A percentile compares a stretch with the other conserved stretches of the same genome.
These are phyloP conservation scores for Cydia splendana DNA, from an alignment of 1,140 invertebrate species.

Conservation along the genomic window DNA sequence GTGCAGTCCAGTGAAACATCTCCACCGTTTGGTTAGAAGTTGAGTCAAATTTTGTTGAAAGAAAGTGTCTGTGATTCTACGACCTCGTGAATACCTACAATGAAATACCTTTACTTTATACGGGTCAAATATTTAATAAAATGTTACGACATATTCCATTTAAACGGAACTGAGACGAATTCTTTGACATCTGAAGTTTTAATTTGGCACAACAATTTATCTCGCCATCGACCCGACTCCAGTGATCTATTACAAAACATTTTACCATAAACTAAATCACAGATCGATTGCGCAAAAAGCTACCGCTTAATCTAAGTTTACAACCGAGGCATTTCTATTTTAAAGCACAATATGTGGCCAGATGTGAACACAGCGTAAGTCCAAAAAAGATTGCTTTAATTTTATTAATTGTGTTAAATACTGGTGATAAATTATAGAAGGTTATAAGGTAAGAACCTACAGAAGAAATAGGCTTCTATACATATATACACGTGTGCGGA, in stretches of 20 bases:
- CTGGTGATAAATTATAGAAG: not conserved
- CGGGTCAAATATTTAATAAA: too few species aligned
- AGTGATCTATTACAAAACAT: conserved; percentile 2
- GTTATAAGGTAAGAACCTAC: too few species aligned
- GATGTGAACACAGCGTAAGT: not conserved
- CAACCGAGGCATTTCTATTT: conserved; percentile 10
- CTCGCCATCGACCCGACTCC: conserved; percentile 9
- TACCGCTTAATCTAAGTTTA: conserved; percentile 10
- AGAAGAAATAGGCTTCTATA: too few species aligned
- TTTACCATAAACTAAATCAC: conserved; percentile 12
- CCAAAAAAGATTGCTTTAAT: not conserved
- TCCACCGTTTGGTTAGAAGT: too few species aligned
- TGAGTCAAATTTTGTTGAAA: too few species aligned
- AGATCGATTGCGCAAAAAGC: conserved; percentile 6
- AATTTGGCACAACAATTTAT: conserved; percentile 12
- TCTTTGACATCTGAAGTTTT: not conserved
- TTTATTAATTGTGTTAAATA: not conserved
- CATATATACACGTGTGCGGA: too few species aligned
- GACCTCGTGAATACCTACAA: too few species aligned
- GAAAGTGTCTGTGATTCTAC: too few species aligned
- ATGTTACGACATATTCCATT: not conserved
- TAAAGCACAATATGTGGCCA: not conserved
- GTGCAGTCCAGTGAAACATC: too few species aligned
- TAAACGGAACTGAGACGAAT: not conserved
- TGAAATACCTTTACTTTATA: too few species aligned